Percentiles rank a stretch among this genome's conserved stretches.
These are phyloP conservation scores for Chunga burmeisteri DNA, from an alignment of 2,113 vertebrate species.

Conservation along the genomic window DNA sequence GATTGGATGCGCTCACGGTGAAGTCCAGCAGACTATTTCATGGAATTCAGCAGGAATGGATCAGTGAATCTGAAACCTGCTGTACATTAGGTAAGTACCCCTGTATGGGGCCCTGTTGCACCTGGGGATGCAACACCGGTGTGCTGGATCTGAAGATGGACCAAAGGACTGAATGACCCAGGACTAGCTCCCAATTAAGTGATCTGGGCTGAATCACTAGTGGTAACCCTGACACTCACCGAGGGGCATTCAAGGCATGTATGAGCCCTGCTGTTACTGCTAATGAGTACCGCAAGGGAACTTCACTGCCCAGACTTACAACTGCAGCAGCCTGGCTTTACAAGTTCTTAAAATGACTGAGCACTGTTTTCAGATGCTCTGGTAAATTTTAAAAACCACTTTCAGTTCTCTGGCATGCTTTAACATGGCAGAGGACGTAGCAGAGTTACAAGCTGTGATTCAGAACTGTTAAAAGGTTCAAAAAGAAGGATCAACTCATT, in stretches of 20 bases:
- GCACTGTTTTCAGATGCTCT: neutral
- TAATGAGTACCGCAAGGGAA: neutral
- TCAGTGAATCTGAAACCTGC: neutral
- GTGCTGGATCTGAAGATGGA: neutral
- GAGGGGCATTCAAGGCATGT: neutral
- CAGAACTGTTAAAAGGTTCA: neutral
- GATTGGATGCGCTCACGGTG: neutral
- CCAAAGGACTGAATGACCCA: neutral
- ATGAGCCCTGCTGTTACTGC: neutral
- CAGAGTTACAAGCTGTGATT: neutral
- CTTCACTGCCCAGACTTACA: neutral
- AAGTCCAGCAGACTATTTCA: neutral
- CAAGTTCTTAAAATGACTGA: neutral
- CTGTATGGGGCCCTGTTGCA: neutral
- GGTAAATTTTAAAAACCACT: neutral
- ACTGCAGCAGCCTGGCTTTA: neutral
- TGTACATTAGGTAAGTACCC: neutral
- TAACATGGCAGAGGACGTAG: neutral
- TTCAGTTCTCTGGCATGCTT: neutral
- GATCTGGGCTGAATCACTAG: neutral
- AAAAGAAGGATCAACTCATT: neutral
- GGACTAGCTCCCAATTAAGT: neutral
- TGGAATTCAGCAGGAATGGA: neutral
- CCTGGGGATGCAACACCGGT: neutral
- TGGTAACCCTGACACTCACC: neutral